Conservation (phyloP, 2,113 vertebrate genomes). For the Phalacrocorax aristotelis region DNA sequence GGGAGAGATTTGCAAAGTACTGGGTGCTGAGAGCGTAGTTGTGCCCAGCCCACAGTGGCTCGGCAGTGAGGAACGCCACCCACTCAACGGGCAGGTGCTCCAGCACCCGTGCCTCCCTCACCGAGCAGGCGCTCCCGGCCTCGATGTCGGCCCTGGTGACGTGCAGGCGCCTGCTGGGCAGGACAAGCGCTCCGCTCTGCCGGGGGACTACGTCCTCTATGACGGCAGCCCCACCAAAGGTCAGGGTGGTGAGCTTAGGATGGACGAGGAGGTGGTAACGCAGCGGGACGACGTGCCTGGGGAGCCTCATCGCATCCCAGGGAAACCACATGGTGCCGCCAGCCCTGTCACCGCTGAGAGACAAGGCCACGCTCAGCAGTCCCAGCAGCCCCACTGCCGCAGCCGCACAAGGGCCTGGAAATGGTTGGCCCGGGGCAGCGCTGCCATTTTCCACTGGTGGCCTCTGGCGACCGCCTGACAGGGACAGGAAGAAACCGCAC, state of each 20-base stretch:
- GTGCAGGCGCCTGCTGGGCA: constrained; percentile 82
- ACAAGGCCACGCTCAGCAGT: not conserved
- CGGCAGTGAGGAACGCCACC: no score
- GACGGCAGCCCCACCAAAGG: constrained; percentile 75
- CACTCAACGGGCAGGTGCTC: no score
- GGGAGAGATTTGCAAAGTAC: no score
- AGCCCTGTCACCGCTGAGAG: not conserved
- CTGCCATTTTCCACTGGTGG: not conserved
- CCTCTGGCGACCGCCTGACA: not conserved
- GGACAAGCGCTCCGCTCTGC: constrained; percentile 76
- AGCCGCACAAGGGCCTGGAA: not conserved
- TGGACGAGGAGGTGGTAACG: constrained; percentile 86
- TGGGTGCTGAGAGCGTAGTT: no score
- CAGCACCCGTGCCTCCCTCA: no score
- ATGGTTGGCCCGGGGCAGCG: no score
- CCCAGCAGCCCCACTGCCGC: not conserved
- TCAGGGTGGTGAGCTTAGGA: constrained; percentile 83
- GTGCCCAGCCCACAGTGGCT: no score
- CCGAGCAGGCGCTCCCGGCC: not conserved
- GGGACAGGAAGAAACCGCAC: not conserved
- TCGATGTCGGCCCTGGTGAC: constrained; percentile 70
- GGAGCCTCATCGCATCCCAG: constrained; percentile 85
- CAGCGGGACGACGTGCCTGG: constrained; percentile 73
- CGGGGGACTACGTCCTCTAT: constrained; percentile 74
- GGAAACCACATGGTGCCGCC: constrained; percentile 74